Evolutionary conservation across 2,797 vertebrate genomes (phyloP), one percentile per base, ranked within the genome.

Genomic region (Pseudochirops cupreus): DNA sequence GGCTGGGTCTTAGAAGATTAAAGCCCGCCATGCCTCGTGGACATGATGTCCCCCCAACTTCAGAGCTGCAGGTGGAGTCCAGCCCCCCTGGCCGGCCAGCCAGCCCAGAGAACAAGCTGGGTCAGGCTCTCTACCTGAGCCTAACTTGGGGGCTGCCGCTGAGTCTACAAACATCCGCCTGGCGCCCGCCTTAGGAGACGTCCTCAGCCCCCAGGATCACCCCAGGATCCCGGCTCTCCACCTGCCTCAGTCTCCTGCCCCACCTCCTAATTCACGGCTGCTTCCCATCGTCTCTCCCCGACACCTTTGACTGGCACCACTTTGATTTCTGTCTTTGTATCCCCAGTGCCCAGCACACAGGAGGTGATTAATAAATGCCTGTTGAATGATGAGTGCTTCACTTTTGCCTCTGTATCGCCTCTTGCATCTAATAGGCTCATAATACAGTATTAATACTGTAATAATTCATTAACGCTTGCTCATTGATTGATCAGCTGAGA

Each of bases 51-150:
- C 59, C 59, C 0, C 4, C 5, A 5, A 33, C 31, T 12, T 74
- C 67, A 21, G 67, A 39, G 1, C 33, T 21, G n/a, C 33, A 7
- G 33, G 29, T 13, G 14, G 14, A n/a, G 33, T 74, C n/a, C n/a
- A 2, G 5, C 2, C 16, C n/a, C 2, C 2, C n/a, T 7, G 67
- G 1, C 11, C 16, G 67, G 1, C 11, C 16, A 9, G 11, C 53
- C 5, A 4, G 6, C 67, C 67, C 18, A 39, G n/a, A 18, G n/a
- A 39, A 67, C 31, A 74, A 11, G 2, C 5, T 21, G n/a, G 18
- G 2, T 9, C n/a, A 21, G 16, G n/a, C 67, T 39, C 16, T 39
- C 18, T 39, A 7, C 18, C 6, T 7, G 31, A 74, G 33, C 1
- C 14, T 6, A n/a, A 6, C 33, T 67, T 5, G 18, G 33, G 33